phyloP scores from a whole-genome alignment of 2,113 vertebrate genomes.

The Jacana jacana region DNA sequence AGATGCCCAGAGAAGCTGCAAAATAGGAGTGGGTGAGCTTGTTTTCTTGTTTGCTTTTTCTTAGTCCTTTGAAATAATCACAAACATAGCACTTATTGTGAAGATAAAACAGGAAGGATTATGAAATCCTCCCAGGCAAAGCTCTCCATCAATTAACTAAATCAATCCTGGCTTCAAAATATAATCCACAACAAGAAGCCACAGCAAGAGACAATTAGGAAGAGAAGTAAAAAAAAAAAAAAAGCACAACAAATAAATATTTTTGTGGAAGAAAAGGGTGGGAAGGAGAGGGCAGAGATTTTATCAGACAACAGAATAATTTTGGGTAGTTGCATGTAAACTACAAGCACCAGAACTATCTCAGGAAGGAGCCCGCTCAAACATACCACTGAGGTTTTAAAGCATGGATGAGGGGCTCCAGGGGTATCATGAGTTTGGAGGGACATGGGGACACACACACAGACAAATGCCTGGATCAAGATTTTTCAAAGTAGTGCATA shows the following conservation, averaged over 20 bases:
- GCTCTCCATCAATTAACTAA: slow-evolving; percentile 49
- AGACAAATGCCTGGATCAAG: not conserved
- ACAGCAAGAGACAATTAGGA: not conserved
- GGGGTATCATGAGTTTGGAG: not conserved
- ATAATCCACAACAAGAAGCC: slow-evolving; percentile 23
- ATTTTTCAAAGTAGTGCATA: not conserved
- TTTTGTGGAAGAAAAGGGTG: not conserved
- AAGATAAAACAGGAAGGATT: slow-evolving; percentile 62
- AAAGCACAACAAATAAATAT: not conserved
- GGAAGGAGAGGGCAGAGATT: not conserved
- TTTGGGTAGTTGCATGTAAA: not conserved
- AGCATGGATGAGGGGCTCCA: not conserved
- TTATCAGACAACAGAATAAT: not conserved
- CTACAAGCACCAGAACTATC: not conserved
- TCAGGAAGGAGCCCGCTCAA: not conserved
- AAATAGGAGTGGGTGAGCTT: not conserved
- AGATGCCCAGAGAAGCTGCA: slow-evolving; percentile 4
- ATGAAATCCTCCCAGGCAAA: slow-evolving; percentile 57
- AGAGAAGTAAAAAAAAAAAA: not conserved
- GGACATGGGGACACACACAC: not conserved
- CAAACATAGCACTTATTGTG: slow-evolving; percentile 44
- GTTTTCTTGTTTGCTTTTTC: slow-evolving; percentile 36
- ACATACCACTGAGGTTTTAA: not conserved
- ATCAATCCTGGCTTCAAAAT: slow-evolving; percentile 44
- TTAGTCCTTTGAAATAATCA: slow-evolving; percentile 42